A percentile compares a stretch with the other conserved stretches of the same genome.
phyloP scores from a whole-genome alignment of 2,888 invertebrate genomes.

The Brachylomia viminalis region DNA sequence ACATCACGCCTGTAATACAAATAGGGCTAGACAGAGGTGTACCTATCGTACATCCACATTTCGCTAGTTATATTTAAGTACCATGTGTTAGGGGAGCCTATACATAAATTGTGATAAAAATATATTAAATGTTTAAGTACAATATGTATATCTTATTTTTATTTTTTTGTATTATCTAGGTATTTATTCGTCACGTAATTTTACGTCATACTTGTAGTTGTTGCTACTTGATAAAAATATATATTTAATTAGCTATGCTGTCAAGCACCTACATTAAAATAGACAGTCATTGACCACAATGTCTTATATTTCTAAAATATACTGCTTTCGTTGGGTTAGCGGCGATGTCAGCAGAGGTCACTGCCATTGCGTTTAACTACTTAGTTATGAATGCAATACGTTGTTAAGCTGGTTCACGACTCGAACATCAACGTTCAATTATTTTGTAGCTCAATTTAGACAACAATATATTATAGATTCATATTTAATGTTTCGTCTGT shows the following conservation, averaged over 20 bases:
- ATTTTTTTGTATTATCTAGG: no score
- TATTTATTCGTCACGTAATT: neutral
- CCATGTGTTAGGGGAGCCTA: no score
- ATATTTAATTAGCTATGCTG: neutral
- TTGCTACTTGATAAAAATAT: neutral
- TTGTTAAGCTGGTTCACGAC: neutral
- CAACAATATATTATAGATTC: neutral
- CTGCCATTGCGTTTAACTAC: neutral
- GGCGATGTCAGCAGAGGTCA: constrained; percentile 49
- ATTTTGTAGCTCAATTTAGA: neutral
- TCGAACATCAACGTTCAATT: neutral
- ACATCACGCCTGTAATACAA: no score
- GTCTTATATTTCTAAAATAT: constrained; percentile 36
- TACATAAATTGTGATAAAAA: no score
- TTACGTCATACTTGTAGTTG: neutral
- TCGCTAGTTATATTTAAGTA: no score
- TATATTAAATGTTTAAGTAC: no score
- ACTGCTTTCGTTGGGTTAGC: constrained; percentile 5
- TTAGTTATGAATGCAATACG: constrained; percentile 29
- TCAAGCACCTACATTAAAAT: neutral
- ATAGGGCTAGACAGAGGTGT: no score
- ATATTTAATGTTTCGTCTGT: no score
- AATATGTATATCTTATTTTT: no score
- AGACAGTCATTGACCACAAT: constrained; percentile 31
- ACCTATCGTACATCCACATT: no score